Conservation (phyloP, 2,888 invertebrate species). For the Camptogramma bilineatum region DNA sequence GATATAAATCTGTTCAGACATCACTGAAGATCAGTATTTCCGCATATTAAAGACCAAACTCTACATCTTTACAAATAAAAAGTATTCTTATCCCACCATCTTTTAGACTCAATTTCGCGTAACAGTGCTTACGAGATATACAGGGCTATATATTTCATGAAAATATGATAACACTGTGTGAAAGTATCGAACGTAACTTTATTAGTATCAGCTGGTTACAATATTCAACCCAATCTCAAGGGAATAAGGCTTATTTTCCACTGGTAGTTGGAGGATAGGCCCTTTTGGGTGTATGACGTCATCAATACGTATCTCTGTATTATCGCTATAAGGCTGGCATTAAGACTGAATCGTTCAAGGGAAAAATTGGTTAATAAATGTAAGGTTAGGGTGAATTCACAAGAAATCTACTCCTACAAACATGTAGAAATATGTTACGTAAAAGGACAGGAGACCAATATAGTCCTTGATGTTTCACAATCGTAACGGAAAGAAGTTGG, state of each 20-base stretch:
- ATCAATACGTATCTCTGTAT: slow-evolving; percentile 77
- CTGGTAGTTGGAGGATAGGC: slow-evolving; percentile 41
- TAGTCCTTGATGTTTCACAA: too few species aligned
- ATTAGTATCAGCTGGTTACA: slow-evolving; percentile 49
- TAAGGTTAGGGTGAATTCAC: slow-evolving; percentile 50
- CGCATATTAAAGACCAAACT: slow-evolving; percentile 36
- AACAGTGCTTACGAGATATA: background rate
- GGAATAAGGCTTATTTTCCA: slow-evolving; percentile 36
- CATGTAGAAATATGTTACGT: background rate
- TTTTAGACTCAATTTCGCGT: slow-evolving; percentile 34
- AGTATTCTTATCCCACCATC: fast-evolving
- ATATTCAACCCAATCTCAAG: slow-evolving; percentile 5
- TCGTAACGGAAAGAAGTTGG: too few species aligned
- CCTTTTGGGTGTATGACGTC: slow-evolving; percentile 52
- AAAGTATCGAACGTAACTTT: slow-evolving; percentile 78
- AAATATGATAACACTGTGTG: slow-evolving; percentile 77
- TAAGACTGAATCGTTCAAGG: slow-evolving; percentile 77
- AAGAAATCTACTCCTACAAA: slow-evolving; percentile 9
- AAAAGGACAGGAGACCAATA: background rate
- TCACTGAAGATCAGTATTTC: slow-evolving; percentile 46
- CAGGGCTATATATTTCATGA: slow-evolving; percentile 29
- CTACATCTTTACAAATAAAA: slow-evolving; percentile 12
- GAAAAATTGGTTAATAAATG: slow-evolving; percentile 83
- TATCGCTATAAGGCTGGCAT: slow-evolving; percentile 76
- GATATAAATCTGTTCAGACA: slow-evolving; percentile 74